phyloP scores from a whole-genome alignment of 23 tunicate genomes.

The Oikopleura albicans region DNA sequence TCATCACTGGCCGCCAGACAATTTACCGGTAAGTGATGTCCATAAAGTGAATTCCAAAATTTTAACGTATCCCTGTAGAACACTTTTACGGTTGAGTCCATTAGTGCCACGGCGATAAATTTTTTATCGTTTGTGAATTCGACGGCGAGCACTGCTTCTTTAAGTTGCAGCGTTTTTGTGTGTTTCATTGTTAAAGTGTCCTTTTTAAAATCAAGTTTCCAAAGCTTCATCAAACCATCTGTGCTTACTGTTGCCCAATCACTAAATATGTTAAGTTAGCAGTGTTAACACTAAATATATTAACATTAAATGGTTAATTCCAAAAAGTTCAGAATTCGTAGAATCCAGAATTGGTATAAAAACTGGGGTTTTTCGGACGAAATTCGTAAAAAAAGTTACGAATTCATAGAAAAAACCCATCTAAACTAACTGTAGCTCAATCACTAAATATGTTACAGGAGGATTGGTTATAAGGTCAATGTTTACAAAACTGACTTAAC shows the following conservation, averaged over 20 bases:
- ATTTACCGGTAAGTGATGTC: constrained; percentile 25
- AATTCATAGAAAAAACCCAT: too few species aligned
- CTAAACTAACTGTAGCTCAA: too few species aligned
- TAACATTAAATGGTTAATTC: too few species aligned
- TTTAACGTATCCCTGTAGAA: constrained; percentile 57
- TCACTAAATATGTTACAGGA: too few species aligned
- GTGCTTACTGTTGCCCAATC: constrained; percentile 45
- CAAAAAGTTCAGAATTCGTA: too few species aligned
- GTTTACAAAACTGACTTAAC: too few species aligned
- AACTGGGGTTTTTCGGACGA: too few species aligned
- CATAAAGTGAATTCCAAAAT: constrained; percentile 17
- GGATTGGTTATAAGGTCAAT: too few species aligned
- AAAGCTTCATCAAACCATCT: constrained; percentile 54
- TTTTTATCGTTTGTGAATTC: constrained; percentile 33
- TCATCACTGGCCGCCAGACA: constrained; percentile 45
- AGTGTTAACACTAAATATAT: too few species aligned
- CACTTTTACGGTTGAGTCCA: constrained; percentile 50
- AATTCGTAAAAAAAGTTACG: too few species aligned
- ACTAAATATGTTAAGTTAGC: neutral
- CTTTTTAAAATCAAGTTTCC: constrained; percentile 50
- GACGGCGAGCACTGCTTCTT: constrained; percentile 46
- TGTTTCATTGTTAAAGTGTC: constrained; percentile 34
- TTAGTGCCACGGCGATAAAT: constrained; percentile 45
- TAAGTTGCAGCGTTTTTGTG: constrained; percentile 47
- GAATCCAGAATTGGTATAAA: too few species aligned